These are phyloP conservation scores for Pelusios castaneus DNA, from an alignment of 2,113 vertebrate species.

Conservation along the genomic window DNA sequence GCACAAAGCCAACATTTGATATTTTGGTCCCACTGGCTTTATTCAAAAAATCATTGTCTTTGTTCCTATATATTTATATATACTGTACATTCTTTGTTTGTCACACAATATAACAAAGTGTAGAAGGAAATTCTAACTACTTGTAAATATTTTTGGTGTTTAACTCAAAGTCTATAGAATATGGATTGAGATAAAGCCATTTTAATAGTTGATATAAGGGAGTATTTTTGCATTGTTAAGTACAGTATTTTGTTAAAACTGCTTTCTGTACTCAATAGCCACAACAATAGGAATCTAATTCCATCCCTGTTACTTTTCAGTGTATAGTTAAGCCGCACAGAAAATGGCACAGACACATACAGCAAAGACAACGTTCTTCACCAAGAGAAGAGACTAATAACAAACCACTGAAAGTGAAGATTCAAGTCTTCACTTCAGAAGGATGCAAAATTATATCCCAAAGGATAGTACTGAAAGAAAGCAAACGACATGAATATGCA, in stretches of 20 bases:
- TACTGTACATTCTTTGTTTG: slow-evolving; percentile 12
- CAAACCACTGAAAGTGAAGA: slow-evolving; percentile 42
- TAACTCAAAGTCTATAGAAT: neutral
- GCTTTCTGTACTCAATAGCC: neutral
- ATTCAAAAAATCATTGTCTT: neutral
- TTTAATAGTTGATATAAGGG: neutral
- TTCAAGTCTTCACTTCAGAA: slow-evolving; percentile 22
- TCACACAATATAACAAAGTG: neutral
- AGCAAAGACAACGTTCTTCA: slow-evolving; percentile 37
- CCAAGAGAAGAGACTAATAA: slow-evolving; percentile 28
- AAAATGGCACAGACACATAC: neutral
- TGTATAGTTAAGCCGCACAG: neutral
- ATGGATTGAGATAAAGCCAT: neutral
- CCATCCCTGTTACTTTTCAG: slow-evolving; percentile 9
- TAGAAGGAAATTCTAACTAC: neutral
- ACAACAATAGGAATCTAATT: neutral
- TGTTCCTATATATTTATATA: neutral
- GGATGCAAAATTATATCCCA: slow-evolving; percentile 32
- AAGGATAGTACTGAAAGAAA: slow-evolving; percentile 41
- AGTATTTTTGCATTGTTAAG: neutral
- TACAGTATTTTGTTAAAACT: neutral
- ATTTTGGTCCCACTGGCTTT: neutral
- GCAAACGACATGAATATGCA: neutral
- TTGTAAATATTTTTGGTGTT: neutral
- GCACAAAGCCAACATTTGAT: neutral